phyloP scores from a whole-genome alignment of 2,797 vertebrate genomes.

The Acanthurus leucopareius region DNA sequence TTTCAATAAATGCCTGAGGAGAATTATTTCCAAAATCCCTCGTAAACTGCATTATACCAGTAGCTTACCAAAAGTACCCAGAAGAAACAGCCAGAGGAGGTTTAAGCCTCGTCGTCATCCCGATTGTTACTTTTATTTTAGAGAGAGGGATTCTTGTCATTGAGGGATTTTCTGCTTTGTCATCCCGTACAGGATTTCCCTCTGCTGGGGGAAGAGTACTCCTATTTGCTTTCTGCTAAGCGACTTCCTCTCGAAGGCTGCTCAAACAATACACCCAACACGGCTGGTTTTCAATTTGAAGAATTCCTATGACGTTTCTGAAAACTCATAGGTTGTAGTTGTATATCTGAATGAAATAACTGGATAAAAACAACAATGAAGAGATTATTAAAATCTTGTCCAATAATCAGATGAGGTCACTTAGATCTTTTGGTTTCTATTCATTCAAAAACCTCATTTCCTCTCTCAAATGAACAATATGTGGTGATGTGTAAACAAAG shows the following conservation, averaged over 20 bases:
- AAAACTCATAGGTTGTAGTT: constrained; percentile 11
- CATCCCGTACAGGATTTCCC: constrained; percentile 82
- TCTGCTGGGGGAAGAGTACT: constrained; percentile 61
- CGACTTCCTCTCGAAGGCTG: constrained; percentile 61
- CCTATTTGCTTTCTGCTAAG: constrained; percentile 63
- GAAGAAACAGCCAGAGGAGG: constrained; percentile 38
- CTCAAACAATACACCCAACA: constrained; percentile 64
- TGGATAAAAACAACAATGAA: not conserved
- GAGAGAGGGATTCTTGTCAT: constrained; percentile 61
- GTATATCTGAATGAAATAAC: constrained; percentile 13
- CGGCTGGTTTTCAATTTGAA: constrained; percentile 54
- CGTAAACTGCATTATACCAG: constrained; percentile 52
- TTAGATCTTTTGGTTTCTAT: not conserved
- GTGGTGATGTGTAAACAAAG: not conserved
- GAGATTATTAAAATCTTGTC: not conserved
- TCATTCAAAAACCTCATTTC: not conserved
- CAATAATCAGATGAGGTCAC: constrained; percentile 2
- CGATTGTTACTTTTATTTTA: constrained; percentile 64
- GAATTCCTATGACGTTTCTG: constrained; percentile 23
- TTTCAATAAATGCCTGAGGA: constrained; percentile 57
- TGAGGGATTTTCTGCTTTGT: constrained; percentile 74
- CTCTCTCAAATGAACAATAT: not conserved
- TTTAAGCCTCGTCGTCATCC: constrained; percentile 46
- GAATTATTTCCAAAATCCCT: constrained; percentile 61
- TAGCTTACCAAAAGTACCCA: constrained; percentile 57